Evolutionary conservation across 2,888 invertebrate genomes (phyloP), one percentile per base, ranked within the genome.

Genomic region (Drosophila borealis): DNA sequence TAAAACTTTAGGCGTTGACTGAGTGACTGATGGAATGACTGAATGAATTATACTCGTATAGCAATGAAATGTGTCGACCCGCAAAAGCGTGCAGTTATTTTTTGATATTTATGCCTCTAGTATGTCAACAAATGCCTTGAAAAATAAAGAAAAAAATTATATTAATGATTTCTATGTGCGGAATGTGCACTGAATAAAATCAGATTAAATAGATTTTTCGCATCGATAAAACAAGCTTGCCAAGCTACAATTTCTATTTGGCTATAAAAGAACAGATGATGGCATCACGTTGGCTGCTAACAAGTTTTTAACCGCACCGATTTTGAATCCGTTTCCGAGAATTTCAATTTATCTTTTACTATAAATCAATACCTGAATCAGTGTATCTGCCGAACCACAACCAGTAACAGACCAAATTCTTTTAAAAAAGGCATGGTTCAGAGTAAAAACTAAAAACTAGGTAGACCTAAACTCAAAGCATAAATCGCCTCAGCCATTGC

Each of bases 1-100:
- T 83, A 83, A 85, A 83, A 83, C 83, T 83, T 85, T 84, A 82
- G 85, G 82, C 79, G 81, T 81, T 79, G 85, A 78, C 17, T 41
- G 53, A 57, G 42, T 72, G 81, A 70, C 70, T 74, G 80, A 53
- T 55, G 42, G 73, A 73, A 59, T 54, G 65, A 63, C 67, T 62
- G 75, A 69, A 68, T 70, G 76, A 78, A 73, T 78, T 81, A 64
- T 72, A 29, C 29, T 29, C 29, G 29, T 29, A 57, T 68, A 68
- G 74, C 77, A 83, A 80, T 75, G 75, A 84, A 84, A 84, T 82
- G 76, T 76, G 65, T 66, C 65, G 63, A 74, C 60, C 60, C 74
- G 50, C 57, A 61, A 53, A 46, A 42, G 63, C 49, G 75, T 68
- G 42, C 46, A 60, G 67, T 46, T 61, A 64, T 74, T 62, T 67